Evolutionary conservation across 2,113 vertebrate species (phyloP), one percentile per base, ranked within the genome.

Genomic region (Gila orcuttii): DNA sequence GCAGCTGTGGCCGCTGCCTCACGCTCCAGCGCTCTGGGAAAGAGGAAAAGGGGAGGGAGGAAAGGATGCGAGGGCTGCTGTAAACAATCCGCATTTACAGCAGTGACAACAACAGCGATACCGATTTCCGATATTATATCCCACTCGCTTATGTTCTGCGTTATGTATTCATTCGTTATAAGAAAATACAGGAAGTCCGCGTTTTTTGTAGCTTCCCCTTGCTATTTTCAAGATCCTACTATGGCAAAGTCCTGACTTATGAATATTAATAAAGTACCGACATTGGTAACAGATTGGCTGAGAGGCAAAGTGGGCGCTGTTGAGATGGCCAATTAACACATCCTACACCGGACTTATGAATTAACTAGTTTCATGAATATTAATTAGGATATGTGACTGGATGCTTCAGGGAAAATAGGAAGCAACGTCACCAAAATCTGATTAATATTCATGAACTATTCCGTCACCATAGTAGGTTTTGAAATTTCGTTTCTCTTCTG

Each of bases 101-200:
- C 76, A 62, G n/a, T 69, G 31, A 83, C 17, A 84, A 79, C 60
- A 80, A 12, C 66, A 79, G 31, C 87, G 45, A 50, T 79, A 39
- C n/a, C 62, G 87, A 62, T 73, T 73, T 89, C 83, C 68, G 74
- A 57, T 73, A 19, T 39, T 83, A 75, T 78, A 73, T 88, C 85
- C 75, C 86, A 76, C 59, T 71, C 75, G 80, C 71, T 80, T 89
- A 87, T 77, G 89, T 76, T 86, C 89, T 90, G 88, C 85, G 86
- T 68, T 52, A 85, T 82, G 78, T 81, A 33, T 68, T 82, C 66
- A 83, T 89, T 86, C 75, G 84, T 83, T 19, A 31, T 89, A 87
- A 79, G 83, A 88, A 87, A 75, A 86, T 88, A 95, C 94, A 95
- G 94, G 95, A 95, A 95, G 94, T 93, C 83, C 83, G 36, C 64